These are phyloP conservation scores for Tautogolabrus adspersus DNA, from an alignment of 2,113 vertebrate species.

Conservation along the genomic window DNA sequence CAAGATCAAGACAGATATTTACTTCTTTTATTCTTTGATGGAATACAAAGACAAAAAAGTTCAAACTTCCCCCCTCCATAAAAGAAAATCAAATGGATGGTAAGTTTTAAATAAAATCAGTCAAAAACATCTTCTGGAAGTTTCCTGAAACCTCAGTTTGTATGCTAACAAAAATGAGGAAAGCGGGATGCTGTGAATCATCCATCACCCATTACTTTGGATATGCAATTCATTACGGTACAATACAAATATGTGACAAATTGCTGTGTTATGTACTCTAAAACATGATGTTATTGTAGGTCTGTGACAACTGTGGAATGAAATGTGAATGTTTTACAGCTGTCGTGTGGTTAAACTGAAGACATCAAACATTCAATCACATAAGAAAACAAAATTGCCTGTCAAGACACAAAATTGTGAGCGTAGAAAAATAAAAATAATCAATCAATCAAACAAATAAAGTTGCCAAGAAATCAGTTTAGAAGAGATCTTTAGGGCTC, in stretches of 20 bases:
- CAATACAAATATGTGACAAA: slow-evolving; percentile 55
- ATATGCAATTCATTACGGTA: slow-evolving; percentile 68
- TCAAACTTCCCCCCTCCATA: neutral
- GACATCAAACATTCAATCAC: slow-evolving; percentile 75
- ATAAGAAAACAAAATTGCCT: slow-evolving; percentile 76
- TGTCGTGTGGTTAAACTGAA: slow-evolving; percentile 56
- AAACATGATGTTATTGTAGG: slow-evolving; percentile 59
- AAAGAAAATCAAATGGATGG: neutral
- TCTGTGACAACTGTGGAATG: slow-evolving; percentile 58
- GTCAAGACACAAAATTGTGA: slow-evolving; percentile 68
- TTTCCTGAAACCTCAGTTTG: slow-evolving; percentile 6
- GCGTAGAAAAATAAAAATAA: slow-evolving; percentile 65
- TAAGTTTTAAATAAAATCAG: neutral
- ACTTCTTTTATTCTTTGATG: slow-evolving; percentile 43
- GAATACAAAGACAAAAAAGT: slow-evolving; percentile 10
- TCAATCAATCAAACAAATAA: slow-evolving; percentile 81
- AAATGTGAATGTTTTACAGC: slow-evolving; percentile 63
- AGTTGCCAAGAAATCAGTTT: slow-evolving; percentile 74
- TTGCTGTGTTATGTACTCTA: slow-evolving; percentile 44
- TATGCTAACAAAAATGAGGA: slow-evolving; percentile 45
- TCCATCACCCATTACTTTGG: slow-evolving; percentile 72
- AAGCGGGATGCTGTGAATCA: slow-evolving; percentile 56
- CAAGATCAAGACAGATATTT: neutral
- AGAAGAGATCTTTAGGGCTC: slow-evolving; percentile 51
- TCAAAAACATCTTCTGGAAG: slow-evolving; percentile 28